phyloP scores from a whole-genome alignment of 2,113 vertebrate genomes.

The Eudyptes chrysolophus region DNA sequence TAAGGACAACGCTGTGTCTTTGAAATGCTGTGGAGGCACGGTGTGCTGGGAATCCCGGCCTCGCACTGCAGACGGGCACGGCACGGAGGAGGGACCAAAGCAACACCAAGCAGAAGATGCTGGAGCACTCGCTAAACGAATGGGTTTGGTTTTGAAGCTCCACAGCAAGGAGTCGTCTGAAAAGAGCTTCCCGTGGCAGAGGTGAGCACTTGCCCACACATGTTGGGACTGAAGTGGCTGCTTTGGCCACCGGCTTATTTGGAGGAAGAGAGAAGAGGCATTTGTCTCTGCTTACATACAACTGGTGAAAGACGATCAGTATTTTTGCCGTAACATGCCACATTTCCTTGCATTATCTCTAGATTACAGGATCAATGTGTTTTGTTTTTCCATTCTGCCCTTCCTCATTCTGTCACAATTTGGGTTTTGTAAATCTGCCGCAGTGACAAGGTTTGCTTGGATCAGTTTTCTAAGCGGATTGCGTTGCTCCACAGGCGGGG shows the following conservation, averaged over 20 bases:
- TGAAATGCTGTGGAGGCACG: rapidly evolving
- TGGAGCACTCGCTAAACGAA: neutral
- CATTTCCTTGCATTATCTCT: neutral
- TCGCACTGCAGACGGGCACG: rapidly evolving
- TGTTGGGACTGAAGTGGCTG: neutral
- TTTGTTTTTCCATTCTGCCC: neutral
- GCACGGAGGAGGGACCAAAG: rapidly evolving
- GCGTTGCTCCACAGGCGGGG: neutral
- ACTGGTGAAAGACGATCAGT: rapidly evolving
- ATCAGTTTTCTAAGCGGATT: neutral
- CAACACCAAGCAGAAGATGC: neutral
- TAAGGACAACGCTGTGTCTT: neutral
- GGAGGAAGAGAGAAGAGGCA: neutral
- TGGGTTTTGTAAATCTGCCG: neutral
- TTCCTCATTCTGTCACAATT: neutral
- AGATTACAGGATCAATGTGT: neutral
- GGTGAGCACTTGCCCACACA: neutral
- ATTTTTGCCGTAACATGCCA: neutral
- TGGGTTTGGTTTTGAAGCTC: neutral
- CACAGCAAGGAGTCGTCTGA: neutral
- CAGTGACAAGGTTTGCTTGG: neutral
- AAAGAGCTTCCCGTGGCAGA: neutral
- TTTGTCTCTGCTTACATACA: neutral
- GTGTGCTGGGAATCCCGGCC: neutral
- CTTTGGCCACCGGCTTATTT: neutral